Evolutionary conservation across 2,113 vertebrate species (phyloP), one percentile per base, ranked within the genome.

Genomic region (Oreochromis tanganicae): DNA sequence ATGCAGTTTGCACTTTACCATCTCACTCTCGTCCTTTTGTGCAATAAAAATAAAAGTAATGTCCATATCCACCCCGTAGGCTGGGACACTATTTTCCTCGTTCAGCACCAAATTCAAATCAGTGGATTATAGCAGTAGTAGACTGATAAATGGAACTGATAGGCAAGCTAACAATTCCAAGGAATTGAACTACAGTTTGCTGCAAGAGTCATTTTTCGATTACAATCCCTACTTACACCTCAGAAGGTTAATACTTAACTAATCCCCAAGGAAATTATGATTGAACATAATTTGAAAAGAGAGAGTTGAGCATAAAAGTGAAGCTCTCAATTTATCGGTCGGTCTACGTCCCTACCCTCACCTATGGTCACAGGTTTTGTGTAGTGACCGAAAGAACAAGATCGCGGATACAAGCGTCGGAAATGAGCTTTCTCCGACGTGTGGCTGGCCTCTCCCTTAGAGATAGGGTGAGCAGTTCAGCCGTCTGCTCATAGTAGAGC

Each of bases 381-480:
- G 34, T 38, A 0, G 2, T 66, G 19, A 66, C 34, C 1, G 6
- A 66, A 66, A 21, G 61, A 66, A 3, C 3, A 38, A 2, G 19
- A 13, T 66, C 0, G 3, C 61, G 1, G 19, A 66, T 66, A 38
- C 19, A 66, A 66, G 4, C 3, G 2, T n/a, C 3, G 1, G 2
- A 66, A 38, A 66, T 38, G 0, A 38, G 19, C 61, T 38, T 21
- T 21, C 61, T 12, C 2, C 34, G 0, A 66, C 0, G 1, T 34
- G 61, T 38, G 61, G 61, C 61, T 7, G 17, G 32, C 32, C 10
- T 38, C 61, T 66, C 32, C 6, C 34, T 21, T 66, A 66, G 61
- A 38, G 34, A 8, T 0, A n/a, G 0, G 34, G 34, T n/a, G 19
- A 66, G 32, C 17, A 66, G 17, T 66, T 66, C 1, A 66, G 61